A percentile compares a stretch with the other conserved stretches of the same genome.
phyloP scores from a whole-genome alignment of 2,888 invertebrate species.

The Drosophila infuscata region DNA sequence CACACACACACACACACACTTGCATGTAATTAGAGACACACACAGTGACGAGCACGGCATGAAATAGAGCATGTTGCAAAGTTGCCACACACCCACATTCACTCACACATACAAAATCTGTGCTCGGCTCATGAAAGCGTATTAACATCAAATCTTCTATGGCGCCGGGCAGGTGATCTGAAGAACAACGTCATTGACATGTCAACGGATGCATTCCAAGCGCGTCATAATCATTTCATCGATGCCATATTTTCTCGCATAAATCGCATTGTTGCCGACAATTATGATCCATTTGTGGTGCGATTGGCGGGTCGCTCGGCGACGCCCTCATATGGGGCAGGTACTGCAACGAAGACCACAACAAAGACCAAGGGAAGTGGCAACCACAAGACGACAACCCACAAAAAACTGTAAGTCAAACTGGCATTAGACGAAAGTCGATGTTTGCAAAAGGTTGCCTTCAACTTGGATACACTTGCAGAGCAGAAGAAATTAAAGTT shows the following conservation, averaged over 20 bases:
- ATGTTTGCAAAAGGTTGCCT: neutral
- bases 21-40: conserved; percentile 60
- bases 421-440: too few species aligned
- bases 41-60: conserved; percentile 38
- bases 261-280: conserved; percentile 91
- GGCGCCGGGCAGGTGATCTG: conserved; percentile 74
- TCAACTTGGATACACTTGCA: neutral
- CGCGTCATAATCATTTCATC: conserved; percentile 94
- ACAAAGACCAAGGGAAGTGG: conserved; percentile 41
- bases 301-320: conserved; percentile 75
- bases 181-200: conserved; percentile 84
- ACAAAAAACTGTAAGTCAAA: conserved; percentile 81
- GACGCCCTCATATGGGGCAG: conserved; percentile 41
- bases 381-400: conserved; percentile 54
- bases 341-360: conserved; percentile 54
- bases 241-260: conserved; percentile 93
- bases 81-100: conserved; percentile 9
- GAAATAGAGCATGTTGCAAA: conserved; percentile 37
- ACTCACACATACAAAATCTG: conserved; percentile 9
- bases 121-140: conserved; percentile 32
- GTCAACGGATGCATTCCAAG: conserved; percentile 86
- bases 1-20: conserved; percentile 16
- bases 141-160: conserved; percentile 51
- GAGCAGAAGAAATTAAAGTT: neutral
- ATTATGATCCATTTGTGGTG: conserved; percentile 94